A percentile compares a stretch with the other conserved stretches of the same genome.
Evolutionary conservation across 2,888 invertebrate genomes (phyloP).

Genomic region (Xanthia icteritia): DNA sequence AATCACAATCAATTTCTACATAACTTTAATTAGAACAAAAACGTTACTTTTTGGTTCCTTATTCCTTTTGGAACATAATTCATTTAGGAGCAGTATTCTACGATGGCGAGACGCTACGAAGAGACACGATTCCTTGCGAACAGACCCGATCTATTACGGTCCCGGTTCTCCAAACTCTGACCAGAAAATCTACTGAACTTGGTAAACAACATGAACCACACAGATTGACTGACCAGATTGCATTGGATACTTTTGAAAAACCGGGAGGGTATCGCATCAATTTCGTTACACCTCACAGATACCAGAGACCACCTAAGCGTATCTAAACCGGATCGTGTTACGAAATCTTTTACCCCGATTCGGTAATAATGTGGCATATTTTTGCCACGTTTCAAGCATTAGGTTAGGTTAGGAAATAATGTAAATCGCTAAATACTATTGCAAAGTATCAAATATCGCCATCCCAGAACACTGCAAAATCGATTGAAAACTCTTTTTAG

Average conservation of each 20-base stretch:
- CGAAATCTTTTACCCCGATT: background rate
- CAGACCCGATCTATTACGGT: background rate
- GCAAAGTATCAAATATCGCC: slow-evolving; percentile 32
- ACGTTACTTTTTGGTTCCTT: slow-evolving; percentile 53
- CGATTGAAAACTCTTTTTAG: slow-evolving; percentile 43
- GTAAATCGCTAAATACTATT: background rate
- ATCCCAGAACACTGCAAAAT: slow-evolving; percentile 55
- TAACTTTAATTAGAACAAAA: slow-evolving; percentile 46
- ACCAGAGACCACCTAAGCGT: background rate
- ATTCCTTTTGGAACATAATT: slow-evolving; percentile 49
- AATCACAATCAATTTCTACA: slow-evolving; percentile 53
- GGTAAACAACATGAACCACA: background rate
- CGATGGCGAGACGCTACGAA: slow-evolving; percentile 35
- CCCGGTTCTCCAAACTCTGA: background rate
- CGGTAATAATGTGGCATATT: background rate
- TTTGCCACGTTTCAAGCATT: background rate
- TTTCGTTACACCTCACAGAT: background rate
- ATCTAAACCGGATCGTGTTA: background rate
- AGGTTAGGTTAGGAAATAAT: too few relatives aligned
- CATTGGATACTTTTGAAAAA: background rate
- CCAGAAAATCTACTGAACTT: background rate
- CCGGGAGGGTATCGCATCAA: background rate
- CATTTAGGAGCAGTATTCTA: slow-evolving; percentile 52
- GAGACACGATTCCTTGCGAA: background rate
- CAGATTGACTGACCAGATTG: background rate